phyloP scores from a whole-genome alignment of 2,113 vertebrate species.

The Genyomyrus donnyi region DNA sequence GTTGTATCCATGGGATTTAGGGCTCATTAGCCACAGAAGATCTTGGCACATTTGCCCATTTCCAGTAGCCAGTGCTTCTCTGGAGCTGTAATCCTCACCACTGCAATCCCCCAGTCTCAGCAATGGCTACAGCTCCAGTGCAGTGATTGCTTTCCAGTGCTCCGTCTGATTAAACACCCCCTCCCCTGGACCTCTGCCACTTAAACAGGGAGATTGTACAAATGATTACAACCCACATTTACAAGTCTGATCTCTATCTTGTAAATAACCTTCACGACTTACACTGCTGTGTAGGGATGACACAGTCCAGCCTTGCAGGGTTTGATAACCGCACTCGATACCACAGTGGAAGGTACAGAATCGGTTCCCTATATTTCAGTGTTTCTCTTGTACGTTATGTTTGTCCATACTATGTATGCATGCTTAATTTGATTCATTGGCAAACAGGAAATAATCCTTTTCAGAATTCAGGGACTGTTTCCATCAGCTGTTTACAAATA shows the following conservation, averaged over 20 bases:
- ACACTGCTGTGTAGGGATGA: background rate
- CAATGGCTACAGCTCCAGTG: slow-evolving; percentile 20
- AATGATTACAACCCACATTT: slow-evolving; percentile 9
- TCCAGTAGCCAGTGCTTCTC: slow-evolving; percentile 33
- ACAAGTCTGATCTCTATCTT: background rate
- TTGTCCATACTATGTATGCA: background rate
- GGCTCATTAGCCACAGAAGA: background rate
- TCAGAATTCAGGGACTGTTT: background rate
- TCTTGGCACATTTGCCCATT: background rate
- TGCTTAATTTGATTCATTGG: background rate
- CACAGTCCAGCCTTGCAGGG: background rate
- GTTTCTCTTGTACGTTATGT: background rate
- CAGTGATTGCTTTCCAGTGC: slow-evolving; percentile 13
- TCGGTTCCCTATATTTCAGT: background rate
- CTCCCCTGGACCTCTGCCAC: background rate
- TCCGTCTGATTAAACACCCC: slow-evolving; percentile 18
- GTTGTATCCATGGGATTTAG: background rate
- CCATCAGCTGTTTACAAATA: background rate
- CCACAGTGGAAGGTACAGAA: background rate
- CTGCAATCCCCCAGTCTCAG: slow-evolving; percentile 48
- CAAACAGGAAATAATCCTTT: background rate
- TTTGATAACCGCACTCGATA: background rate
- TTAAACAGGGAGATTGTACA: background rate
- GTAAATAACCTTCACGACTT: background rate
- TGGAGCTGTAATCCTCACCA: slow-evolving; percentile 42